phyloP scores from a whole-genome alignment of 2,113 vertebrate species.

The Pluvialis apricaria region DNA sequence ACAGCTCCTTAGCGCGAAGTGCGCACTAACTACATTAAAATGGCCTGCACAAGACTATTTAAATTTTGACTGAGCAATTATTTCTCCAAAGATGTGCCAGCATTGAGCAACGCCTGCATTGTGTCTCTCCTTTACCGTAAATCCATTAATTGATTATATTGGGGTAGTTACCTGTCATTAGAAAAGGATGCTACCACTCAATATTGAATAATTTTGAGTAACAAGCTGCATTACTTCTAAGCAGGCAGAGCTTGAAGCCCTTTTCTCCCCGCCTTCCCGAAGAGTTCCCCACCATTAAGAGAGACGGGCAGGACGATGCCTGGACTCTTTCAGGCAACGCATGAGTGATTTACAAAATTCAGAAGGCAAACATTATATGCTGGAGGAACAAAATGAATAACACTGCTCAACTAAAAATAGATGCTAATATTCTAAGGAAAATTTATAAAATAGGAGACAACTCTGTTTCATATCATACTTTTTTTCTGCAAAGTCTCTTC shows the following conservation, averaged over 20 bases:
- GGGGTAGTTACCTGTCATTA: not conserved
- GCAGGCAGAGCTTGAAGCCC: not conserved
- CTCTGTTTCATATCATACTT: not conserved
- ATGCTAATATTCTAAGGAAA: not conserved
- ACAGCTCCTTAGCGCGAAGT: rapidly evolving
- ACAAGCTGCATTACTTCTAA: not conserved
- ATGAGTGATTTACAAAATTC: not conserved
- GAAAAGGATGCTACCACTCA: not conserved
- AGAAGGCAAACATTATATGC: not conserved
- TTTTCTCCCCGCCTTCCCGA: not conserved
- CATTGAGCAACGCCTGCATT: rapidly evolving
- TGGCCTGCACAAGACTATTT: not conserved
- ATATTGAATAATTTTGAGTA: not conserved
- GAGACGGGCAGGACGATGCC: rapidly evolving
- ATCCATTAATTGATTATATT: not conserved
- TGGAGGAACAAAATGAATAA: not conserved
- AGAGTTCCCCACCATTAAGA: not conserved
- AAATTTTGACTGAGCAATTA: not conserved
- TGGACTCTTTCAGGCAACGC: not conserved
- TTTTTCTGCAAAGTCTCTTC: not conserved
- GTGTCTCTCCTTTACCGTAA: not conserved
- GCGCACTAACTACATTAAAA: not conserved
- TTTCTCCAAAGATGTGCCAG: not conserved
- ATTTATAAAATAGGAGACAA: not conserved
- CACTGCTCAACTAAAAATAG: not conserved